Evolutionary conservation across 2,888 invertebrate genomes (phyloP), one percentile per base, ranked within the genome.

Genomic region (Oegoconia quadripuncta): DNA sequence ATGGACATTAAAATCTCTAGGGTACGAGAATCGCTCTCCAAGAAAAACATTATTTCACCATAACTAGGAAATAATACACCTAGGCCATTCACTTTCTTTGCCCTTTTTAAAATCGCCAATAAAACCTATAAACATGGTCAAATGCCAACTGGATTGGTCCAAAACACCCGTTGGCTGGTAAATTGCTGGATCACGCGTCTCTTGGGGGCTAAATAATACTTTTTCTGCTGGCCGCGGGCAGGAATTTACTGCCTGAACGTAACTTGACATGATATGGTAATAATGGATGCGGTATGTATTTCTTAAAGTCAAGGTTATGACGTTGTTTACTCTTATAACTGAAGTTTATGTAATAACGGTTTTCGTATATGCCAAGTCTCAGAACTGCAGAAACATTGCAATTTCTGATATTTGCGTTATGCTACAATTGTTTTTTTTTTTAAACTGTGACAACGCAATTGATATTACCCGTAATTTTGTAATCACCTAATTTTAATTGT

Each of bases 191-290:
- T 71, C 75, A 70, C 64, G 68, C 61, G 63, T 59, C 64, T 60
- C 62, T 49, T 34, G 57, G 51, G 62, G 59, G 58, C 59, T 63
- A 60, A 68, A 63, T 62, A n/a, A 61, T 71, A 70, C 65, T 75
- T 75, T 76, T 74, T 72, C 65, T 71, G 55, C 41, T 46, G 43
- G 68, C 75, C 72, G 57, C 47, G 42, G 69, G 74, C 72, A 52
- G 56, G 59, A 65, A 73, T 76, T 75, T 68, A 69, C 63, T 61
- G 57, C 59, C 50, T 50, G 50, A 43, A 39, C 37, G 46, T 46
- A 52, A 37, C 33, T 42, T 37, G 39, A 43, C 42, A 48, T 43
- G 22, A 29, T 25, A 11, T 27, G 44, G 17, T 11, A 34, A 40
- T 44, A 44, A 43, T 50, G 53, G 50, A 59, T 47, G 39, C 44